Base-by-base conservation (phyloP, 2,888 invertebrate species). In the Caenorhabditis drosophilae region DNA sequence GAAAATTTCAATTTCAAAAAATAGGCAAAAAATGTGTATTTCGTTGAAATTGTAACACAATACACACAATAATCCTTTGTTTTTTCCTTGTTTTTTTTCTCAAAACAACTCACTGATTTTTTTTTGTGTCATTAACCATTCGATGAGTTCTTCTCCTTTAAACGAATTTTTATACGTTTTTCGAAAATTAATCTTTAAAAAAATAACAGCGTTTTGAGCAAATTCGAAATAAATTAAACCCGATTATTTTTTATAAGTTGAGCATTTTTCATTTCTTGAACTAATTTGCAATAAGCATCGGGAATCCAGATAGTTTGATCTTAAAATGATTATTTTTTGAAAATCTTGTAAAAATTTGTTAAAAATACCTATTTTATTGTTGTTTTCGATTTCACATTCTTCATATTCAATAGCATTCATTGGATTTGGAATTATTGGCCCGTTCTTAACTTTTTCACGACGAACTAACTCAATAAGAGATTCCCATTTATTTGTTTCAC, bases 111-210 rank as follows among this genome's bases (percentile, higher is more conserved):
- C 68, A 85, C 85, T 84, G 42, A 85, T 67, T 27, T 72, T 67
- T 67, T 84, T 84, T 7, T 79, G 82, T 44, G 79, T 78, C 45
- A 84, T 81, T 16, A 85, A 77, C 85, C 85, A 85, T 54, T 84
- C 82, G 15, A 85, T 81, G 70, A 86, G 84, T n/a, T 84, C 84
- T 44, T 81, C 82, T 25, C 85, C 85, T 53, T 76, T 82, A 75
- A 86, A 86, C 4, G 84, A 81, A 54, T 83, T 84, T 53, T 84
- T 84, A 58, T 84, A 75, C 3, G 67, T 53, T 27, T 58, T 74
- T 18, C 50, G 41, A 22, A 72, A 56, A 60, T 84, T 84, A 47
- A 84, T 81, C 50, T 70, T 64, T 40, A 63, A 55, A 18, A 23
- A n/a, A 35, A 40, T 18, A 25, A 35, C 41, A 45, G 18, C 44